Evolutionary conservation across 2,797 vertebrate species (phyloP).

Genomic region (Pogoniulus pusillus): DNA sequence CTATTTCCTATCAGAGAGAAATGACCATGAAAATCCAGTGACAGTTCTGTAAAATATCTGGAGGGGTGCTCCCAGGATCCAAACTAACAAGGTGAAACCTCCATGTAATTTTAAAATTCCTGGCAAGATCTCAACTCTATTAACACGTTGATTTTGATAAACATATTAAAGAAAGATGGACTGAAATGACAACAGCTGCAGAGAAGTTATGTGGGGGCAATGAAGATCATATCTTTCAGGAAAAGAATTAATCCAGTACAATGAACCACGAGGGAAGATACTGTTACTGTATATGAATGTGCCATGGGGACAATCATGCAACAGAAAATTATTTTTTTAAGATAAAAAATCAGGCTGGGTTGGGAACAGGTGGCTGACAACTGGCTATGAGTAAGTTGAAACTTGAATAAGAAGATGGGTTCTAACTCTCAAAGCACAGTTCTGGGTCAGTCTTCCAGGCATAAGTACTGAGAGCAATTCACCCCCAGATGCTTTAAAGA

Average conservation of each 20-base stretch:
- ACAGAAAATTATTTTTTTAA: neutral
- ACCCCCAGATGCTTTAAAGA: constrained; percentile 30
- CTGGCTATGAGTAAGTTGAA: neutral
- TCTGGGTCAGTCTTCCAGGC: constrained; percentile 8
- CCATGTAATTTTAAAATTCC: neutral
- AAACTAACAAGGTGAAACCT: neutral
- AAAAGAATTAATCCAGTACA: constrained; percentile 15
- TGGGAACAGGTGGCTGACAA: neutral
- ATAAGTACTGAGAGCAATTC: neutral
- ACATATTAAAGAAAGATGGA: neutral
- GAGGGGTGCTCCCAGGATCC: neutral
- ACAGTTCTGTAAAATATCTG: neutral
- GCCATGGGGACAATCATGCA: neutral
- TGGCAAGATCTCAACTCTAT: neutral
- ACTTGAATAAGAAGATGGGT: neutral
- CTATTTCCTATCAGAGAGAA: neutral
- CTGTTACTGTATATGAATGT: neutral
- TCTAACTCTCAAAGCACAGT: neutral
- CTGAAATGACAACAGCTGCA: neutral
- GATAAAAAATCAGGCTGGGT: neutral
- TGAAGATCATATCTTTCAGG: accelerated
- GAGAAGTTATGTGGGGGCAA: neutral
- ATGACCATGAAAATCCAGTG: neutral
- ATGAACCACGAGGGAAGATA: neutral
- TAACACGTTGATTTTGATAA: neutral